These are phyloP conservation scores for Dipodomys spectabilis DNA, from an alignment of 2,113 vertebrate genomes.

Conservation along the genomic window DNA sequence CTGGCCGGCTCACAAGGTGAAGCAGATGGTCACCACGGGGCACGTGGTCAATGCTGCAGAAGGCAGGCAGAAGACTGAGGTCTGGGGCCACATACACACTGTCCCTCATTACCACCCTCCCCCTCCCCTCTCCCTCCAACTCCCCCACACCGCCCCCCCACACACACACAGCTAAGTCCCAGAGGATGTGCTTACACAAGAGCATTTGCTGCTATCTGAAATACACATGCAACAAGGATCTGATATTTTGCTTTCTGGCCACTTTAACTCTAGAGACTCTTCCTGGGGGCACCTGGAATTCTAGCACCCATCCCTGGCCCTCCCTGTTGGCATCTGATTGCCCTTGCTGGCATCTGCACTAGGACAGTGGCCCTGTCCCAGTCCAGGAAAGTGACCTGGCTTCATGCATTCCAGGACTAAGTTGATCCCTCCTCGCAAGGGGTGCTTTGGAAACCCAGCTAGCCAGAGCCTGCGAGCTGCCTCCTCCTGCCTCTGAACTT, in stretches of 20 bases:
- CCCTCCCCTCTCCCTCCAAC: too few relatives aligned
- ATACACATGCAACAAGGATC: neutral
- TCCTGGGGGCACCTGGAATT: neutral
- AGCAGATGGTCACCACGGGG: too few relatives aligned
- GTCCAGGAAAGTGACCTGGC: neutral
- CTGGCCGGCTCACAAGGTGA: neutral
- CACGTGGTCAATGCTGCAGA: neutral
- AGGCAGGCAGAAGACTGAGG: neutral
- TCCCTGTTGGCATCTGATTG: neutral
- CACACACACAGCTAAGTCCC: too few relatives aligned
- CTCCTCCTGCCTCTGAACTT: neutral
- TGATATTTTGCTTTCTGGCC: neutral
- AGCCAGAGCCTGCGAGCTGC: neutral
- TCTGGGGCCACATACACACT: too few relatives aligned
- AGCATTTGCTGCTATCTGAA: too few relatives aligned
- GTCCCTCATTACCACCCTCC: neutral
- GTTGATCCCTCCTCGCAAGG: neutral
- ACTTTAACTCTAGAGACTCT: neutral
- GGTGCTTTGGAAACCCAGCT: neutral
- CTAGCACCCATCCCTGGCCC: neutral
- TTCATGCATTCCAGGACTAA: neutral
- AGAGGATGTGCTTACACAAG: neutral
- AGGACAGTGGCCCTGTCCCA: neutral
- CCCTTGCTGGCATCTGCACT: neutral
- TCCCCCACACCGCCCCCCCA: too few relatives aligned